phyloP scores from a whole-genome alignment of 2,797 vertebrate genomes.

The Protonibea diacanthus region DNA sequence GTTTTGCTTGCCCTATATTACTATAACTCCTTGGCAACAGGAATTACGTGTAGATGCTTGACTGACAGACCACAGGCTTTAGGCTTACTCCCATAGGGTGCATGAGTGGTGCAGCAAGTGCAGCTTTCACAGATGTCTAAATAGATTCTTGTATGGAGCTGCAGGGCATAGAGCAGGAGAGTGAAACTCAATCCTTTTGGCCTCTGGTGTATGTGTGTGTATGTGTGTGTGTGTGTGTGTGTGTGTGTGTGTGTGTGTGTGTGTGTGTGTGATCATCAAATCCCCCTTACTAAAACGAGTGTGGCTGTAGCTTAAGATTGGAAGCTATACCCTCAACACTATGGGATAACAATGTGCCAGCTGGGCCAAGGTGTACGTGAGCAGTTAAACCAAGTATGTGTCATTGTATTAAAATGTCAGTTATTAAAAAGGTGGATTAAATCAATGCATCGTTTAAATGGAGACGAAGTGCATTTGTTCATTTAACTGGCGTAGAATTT shows the following conservation, averaged over 20 bases:
- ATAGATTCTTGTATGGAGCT: slow-evolving; percentile 62
- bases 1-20: slow-evolving; percentile 6
- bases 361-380: slow-evolving; percentile 28
- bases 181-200: slow-evolving; percentile 63
- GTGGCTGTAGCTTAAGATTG: slow-evolving; percentile 26
- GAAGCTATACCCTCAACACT: slow-evolving; percentile 40
- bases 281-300: slow-evolving; percentile 51
- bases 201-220: slow-evolving; percentile 32
- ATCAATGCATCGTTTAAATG: slow-evolving; percentile 15
- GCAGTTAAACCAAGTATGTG: slow-evolving; percentile 13
- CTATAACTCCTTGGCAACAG: slow-evolving; percentile 9
- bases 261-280: slow-evolving; percentile 43
- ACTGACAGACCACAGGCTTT: slow-evolving; percentile 53
- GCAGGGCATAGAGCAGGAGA: slow-evolving; percentile 45
- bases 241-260: slow-evolving; percentile 29
- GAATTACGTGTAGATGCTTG: slow-evolving; percentile 45
- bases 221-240: background rate
- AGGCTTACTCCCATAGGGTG: slow-evolving; percentile 49
- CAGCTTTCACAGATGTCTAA: slow-evolving; percentile 67
- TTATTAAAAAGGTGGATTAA: slow-evolving; percentile 42
- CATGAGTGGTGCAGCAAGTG: slow-evolving; percentile 39
- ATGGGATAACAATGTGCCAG: slow-evolving; percentile 46
- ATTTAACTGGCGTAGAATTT: background rate
- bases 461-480: slow-evolving; percentile 9
- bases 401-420: slow-evolving; percentile 31